Percentiles rank a stretch among this genome's conserved stretches.
phyloP scores from a whole-genome alignment of 2,888 invertebrate genomes.

The Andrena flavipes region DNA sequence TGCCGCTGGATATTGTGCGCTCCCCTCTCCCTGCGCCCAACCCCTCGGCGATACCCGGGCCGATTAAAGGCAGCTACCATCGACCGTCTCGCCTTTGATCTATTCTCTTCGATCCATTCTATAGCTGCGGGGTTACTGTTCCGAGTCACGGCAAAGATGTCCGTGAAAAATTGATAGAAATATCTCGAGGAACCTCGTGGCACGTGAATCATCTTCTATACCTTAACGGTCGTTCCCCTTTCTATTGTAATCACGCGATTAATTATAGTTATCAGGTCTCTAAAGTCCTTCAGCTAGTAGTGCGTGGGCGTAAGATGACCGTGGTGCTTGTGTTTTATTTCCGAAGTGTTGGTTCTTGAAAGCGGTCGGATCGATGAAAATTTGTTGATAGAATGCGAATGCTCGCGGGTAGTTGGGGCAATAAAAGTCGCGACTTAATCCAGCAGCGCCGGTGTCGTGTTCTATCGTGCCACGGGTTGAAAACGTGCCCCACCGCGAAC shows the following conservation, averaged over 20 bases:
- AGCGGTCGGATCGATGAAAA: neutral
- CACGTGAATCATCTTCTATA: neutral
- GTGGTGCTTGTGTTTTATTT: neutral
- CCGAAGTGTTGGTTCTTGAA: neutral
- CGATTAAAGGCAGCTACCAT: slow-evolving; percentile 41
- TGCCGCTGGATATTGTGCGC: slow-evolving; percentile 49
- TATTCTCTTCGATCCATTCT: slow-evolving; percentile 41
- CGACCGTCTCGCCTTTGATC: slow-evolving; percentile 32
- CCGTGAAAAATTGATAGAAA: slow-evolving; percentile 20
- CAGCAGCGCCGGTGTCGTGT: slow-evolving; percentile 29
- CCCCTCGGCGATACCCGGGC: slow-evolving; percentile 11
- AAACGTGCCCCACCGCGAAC: slow-evolving; percentile 54
- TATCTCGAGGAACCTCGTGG: neutral
- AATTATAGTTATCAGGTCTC: neutral
- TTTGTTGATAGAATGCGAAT: neutral
- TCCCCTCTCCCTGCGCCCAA: neutral
- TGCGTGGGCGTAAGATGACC: neutral
- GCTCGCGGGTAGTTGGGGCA: slow-evolving; percentile 1
- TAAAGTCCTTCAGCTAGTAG: neutral
- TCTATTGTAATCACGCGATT: neutral
- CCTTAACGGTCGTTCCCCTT: neutral
- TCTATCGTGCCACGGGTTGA: slow-evolving; percentile 37
- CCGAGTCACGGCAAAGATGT: slow-evolving; percentile 28
- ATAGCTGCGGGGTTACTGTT: slow-evolving; percentile 13
- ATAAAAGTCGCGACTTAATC: slow-evolving; percentile 31